Evolutionary conservation across 1,140 invertebrate genomes (phyloP), one percentile per base, ranked within the genome.

Genomic region (Eriocheir sinensis): DNA sequence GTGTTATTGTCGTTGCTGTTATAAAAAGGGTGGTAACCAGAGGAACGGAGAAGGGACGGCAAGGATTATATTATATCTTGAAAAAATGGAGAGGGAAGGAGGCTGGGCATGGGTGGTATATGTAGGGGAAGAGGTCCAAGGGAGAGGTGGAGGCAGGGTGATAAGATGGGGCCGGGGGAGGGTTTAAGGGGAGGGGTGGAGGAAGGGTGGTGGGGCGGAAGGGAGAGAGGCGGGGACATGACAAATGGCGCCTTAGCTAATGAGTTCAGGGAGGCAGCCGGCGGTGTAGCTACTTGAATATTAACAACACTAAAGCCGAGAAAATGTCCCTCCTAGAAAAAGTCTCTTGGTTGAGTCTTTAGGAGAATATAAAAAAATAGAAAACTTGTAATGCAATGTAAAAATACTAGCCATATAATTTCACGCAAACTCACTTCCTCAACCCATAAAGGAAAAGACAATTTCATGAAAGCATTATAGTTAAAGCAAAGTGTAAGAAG

Each of bases 281-380:
- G 60, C 60, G 60, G 60, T 72, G 60, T 21, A 72, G 60, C 60
- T 72, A 27, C 60, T 72, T 72, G 60, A 72, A 72, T 72, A 72
- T 72, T 72, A 72, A 72, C 60, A 72, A 72, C 60, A 72, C 60
- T 72, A 72, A 72, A 72, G 60, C 60, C 60, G 17, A 72, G 60
- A 6, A n/a, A 72, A 72, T 72, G 60, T 72, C n/a, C 60, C 60
- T 2, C 21, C 60, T n/a, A 72, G 60, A 72, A 72, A n/a, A 72
- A n/a, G 60, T n/a, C n/a, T 72, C 21, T 72, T 72, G 60, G 17
- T n/a, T 21, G 17, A 21, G n/a, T n/a, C n/a, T n/a, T n/a, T n/a
- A n/a, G n/a, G n/a, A 72, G 21, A 72, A 48, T 48, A 48, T 6
- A 48, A 48, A 6, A 48, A 48, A 48, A 48, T 48, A 48, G 15